Percentiles rank a stretch among this genome's conserved stretches.
phyloP scores from a whole-genome alignment of 2,113 vertebrate species.

The Romanogobio albipinnatus region DNA sequence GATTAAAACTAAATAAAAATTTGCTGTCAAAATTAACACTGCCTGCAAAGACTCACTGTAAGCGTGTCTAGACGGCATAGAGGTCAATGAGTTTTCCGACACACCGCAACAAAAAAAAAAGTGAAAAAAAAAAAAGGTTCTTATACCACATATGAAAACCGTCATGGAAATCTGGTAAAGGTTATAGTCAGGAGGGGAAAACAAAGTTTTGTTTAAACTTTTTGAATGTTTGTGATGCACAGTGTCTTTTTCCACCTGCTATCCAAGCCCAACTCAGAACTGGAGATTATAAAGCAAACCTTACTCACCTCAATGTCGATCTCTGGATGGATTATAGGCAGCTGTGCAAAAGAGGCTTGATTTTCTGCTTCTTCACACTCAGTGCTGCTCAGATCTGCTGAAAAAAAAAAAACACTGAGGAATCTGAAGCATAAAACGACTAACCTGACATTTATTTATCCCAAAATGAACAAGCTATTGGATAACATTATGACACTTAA shows the following conservation, averaged over 20 bases:
- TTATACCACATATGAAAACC: neutral
- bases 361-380: conserved; percentile 20
- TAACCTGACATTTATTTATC: neutral
- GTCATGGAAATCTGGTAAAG: conserved; percentile 40
- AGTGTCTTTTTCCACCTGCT: neutral
- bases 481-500: neutral
- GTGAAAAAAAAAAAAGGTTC: neutral
- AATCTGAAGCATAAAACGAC: neutral
- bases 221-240: neutral
- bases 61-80: neutral
- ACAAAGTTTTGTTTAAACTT: neutral
- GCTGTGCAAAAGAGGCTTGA: conserved; percentile 49
- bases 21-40: too few relatives aligned
- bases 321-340: conserved; percentile 62
- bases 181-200: conserved; percentile 19
- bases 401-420: conserved; percentile 1
- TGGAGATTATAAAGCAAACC: neutral
- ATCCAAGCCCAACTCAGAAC: neutral
- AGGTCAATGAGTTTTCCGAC: neutral
- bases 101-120: neutral
- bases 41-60: neutral
- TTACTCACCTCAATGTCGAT: conserved; percentile 73
- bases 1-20: too few relatives aligned
- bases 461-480: conserved; percentile 13
- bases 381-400: conserved; percentile 55